Conservation (phyloP, 1,140 invertebrate species). For the Armadillidium nasatum region DNA sequence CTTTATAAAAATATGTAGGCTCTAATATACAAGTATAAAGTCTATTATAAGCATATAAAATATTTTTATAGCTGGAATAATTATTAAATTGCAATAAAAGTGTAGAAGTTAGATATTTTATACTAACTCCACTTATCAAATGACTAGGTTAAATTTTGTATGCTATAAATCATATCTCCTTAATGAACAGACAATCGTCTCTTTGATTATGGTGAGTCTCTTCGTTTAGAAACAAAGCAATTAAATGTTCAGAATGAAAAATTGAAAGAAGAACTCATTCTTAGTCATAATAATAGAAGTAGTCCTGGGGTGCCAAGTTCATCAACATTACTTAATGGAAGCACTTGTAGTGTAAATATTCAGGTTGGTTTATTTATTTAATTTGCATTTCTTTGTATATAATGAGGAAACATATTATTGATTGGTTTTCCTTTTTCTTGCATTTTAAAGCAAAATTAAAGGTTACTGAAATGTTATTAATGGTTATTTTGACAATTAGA, state of each 20-base stretch:
- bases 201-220: constrained; percentile 71
- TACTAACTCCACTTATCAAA: no score
- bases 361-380: constrained; percentile 46
- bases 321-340: constrained; percentile 48
- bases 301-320: constrained; percentile 47
- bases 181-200: constrained; percentile 69
- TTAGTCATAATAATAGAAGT: constrained; percentile 45
- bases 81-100: no score
- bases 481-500: not conserved
- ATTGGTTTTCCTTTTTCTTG: not conserved
- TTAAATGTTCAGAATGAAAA: constrained; percentile 77
- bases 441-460: not conserved
- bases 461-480: not conserved
- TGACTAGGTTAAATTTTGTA: no score
- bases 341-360: constrained; percentile 50
- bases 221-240: constrained; percentile 76
- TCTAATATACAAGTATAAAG: no score
- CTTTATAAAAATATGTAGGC: no score
- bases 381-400: not conserved
- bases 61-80: no score
- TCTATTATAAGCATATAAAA: no score
- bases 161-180: no score
- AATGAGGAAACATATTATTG: not conserved
- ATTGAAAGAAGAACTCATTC: constrained; percentile 60
- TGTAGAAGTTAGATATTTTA: no score